Conservation (phyloP, 2,797 vertebrate species). For the Limosa lapponica region DNA sequence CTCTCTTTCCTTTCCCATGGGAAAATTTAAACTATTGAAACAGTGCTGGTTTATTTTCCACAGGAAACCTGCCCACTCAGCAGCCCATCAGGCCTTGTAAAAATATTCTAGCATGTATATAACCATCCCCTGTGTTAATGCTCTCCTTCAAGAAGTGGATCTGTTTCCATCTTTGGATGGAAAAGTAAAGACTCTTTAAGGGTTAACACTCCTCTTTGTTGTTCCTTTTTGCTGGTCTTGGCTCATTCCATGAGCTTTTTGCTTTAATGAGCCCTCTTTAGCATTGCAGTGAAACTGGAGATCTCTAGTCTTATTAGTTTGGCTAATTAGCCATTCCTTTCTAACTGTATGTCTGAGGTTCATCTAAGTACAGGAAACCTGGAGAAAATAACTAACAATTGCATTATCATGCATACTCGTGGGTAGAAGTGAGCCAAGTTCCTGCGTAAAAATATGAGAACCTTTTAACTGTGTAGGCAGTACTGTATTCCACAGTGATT, state of each 20-base stretch:
- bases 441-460: neutral
- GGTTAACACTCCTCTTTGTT: neutral
- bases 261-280: constrained; percentile 42
- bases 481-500: neutral
- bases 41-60: neutral
- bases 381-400: constrained; percentile 25
- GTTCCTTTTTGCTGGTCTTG: neutral
- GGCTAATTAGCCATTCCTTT: constrained; percentile 51
- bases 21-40: neutral
- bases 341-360: neutral
- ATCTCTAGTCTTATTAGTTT: constrained; percentile 50
- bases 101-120: neutral
- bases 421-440: neutral
- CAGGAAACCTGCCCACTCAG: neutral
- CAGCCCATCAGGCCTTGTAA: neutral
- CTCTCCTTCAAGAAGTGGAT: neutral
- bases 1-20: neutral
- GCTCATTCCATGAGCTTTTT: neutral
- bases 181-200: neutral
- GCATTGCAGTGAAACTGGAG: neutral
- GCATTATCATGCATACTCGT: neutral
- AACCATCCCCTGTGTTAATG: neutral
- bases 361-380: neutral
- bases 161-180: neutral
- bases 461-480: constrained; percentile 15